phyloP scores from a whole-genome alignment of 2,113 vertebrate species.

The Prochilodus magdalenae region DNA sequence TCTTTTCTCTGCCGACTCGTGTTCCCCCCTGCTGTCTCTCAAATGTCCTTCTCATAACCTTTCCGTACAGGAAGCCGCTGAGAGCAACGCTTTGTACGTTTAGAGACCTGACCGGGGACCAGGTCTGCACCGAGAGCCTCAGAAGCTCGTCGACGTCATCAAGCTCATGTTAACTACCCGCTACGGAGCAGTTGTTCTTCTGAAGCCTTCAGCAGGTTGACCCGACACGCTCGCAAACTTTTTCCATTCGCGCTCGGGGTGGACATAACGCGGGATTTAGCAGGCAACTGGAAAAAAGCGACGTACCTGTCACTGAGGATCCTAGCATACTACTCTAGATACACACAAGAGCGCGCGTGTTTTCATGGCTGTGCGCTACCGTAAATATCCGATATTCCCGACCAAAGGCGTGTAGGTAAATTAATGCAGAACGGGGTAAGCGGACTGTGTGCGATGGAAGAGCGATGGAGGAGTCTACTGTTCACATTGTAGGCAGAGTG shows the following conservation, averaged over 20 bases:
- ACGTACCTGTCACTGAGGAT: not conserved
- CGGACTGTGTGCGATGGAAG: too few species aligned
- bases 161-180: not conserved
- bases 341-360: not conserved
- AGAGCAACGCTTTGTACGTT: too few species aligned
- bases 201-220: not conserved
- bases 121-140: not conserved
- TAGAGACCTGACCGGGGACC: not conserved
- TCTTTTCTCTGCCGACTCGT: too few species aligned
- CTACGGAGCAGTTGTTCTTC: not conserved
- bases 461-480: too few species aligned
- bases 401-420: too few species aligned
- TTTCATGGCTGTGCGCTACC: not conserved
- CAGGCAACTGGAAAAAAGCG: not conserved
- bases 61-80: too few species aligned
- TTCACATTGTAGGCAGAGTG: not conserved
- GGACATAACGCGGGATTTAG: not conserved
- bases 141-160: too few species aligned
- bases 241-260: not conserved
- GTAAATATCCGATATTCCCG: too few species aligned
- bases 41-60: too few species aligned
- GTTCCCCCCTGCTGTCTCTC: too few species aligned
- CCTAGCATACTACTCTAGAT: not conserved
- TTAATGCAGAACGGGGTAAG: too few species aligned
- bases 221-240: not conserved